Conservation (phyloP, 2,797 vertebrate genomes). For the Apodemus agrarius region DNA sequence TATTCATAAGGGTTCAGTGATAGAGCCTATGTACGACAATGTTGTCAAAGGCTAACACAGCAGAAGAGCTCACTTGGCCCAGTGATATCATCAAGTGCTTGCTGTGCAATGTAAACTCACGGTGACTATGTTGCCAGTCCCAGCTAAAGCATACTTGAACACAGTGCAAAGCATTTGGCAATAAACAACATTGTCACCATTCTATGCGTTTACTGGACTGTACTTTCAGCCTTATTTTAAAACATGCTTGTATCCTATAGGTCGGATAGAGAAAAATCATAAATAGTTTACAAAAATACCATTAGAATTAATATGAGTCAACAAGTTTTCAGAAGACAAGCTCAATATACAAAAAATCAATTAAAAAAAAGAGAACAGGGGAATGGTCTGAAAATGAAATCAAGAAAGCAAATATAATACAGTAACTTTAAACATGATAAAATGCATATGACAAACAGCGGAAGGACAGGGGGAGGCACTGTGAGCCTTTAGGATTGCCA, state of each 20-base stretch:
- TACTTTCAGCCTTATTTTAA: background rate
- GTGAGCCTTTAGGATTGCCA: background rate
- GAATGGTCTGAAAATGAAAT: constrained; percentile 18
- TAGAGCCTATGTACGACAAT: background rate
- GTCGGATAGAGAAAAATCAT: background rate
- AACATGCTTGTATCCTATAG: background rate
- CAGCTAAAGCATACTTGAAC: background rate
- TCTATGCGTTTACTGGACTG: background rate
- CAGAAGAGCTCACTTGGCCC: background rate
- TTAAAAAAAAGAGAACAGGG: background rate
- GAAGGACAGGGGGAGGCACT: background rate
- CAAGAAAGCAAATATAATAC: background rate
- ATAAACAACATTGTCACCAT: background rate
- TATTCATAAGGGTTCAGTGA: background rate
- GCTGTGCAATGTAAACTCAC: background rate
- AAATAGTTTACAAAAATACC: constrained; percentile 7
- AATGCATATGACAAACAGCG: background rate
- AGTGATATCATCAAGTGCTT: too few relatives aligned
- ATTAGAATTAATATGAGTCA: background rate
- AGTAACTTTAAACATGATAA: background rate
- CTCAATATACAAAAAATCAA: background rate
- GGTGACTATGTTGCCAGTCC: background rate
- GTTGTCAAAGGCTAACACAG: background rate
- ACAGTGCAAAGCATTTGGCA: background rate
- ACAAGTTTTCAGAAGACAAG: background rate